These are phyloP conservation scores for Corapipo altera DNA, from an alignment of 2,113 vertebrate species.

Conservation along the genomic window DNA sequence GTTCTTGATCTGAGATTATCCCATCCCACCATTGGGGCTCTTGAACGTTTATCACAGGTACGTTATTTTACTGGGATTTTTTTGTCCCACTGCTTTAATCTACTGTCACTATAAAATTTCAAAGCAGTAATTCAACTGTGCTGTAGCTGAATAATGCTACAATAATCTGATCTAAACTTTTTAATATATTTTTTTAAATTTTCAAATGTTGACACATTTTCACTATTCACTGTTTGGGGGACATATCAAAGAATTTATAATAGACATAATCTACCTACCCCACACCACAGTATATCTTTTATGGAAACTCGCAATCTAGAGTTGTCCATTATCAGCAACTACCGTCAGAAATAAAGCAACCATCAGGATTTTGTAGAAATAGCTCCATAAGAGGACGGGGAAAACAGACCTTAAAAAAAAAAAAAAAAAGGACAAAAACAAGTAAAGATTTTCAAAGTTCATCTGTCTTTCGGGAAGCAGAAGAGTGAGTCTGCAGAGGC, in stretches of 20 bases:
- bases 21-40: background rate
- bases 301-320: background rate
- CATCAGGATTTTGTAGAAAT: background rate
- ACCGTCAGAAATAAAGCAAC: background rate
- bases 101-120: background rate
- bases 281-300: background rate
- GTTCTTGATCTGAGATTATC: slow-evolving; percentile 31
- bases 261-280: background rate
- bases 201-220: background rate
- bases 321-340: background rate
- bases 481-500: background rate
- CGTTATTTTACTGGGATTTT: background rate
- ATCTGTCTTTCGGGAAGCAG: background rate
- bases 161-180: background rate
- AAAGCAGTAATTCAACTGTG: background rate
- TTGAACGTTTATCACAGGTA: slow-evolving; percentile 16
- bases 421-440: fast-evolving
- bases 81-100: slow-evolving; percentile 11
- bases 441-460: background rate
- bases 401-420: background rate
- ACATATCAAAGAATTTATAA: background rate
- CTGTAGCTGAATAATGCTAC: background rate
- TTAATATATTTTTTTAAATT: slow-evolving; percentile 1
- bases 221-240: background rate
- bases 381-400: background rate